Evolutionary conservation across 64 coral and sea anemone genomes (phyloP), one percentile per base, ranked within the genome.

Genomic region (Acropora yongei): DNA sequence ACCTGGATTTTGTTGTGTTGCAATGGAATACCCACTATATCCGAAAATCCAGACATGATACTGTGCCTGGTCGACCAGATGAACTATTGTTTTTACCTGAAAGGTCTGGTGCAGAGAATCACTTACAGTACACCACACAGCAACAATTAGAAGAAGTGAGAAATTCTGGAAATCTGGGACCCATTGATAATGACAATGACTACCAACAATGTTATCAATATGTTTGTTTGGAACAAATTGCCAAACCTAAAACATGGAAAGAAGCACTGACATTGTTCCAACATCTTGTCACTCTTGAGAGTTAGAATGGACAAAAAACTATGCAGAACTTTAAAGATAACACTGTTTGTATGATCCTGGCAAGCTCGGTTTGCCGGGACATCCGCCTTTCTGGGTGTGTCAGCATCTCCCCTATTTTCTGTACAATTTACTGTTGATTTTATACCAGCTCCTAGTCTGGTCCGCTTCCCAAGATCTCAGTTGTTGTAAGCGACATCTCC

Each of bases 1-100:
- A n/a, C n/a, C n/a, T n/a, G n/a, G n/a, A n/a, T n/a, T n/a, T n/a
- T n/a, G n/a, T n/a, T n/a, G n/a, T n/a, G n/a, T n/a, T n/a, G n/a
- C n/a, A n/a, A n/a, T n/a, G n/a, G n/a, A n/a, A n/a, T n/a, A n/a
- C n/a, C n/a, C n/a, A n/a, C n/a, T n/a, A n/a, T n/a, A n/a, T n/a
- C n/a, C n/a, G n/a, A n/a, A n/a, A n/a, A n/a, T n/a, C n/a, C n/a
- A n/a, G n/a, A n/a, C 91, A 93, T 69, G 91, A 87, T 53, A 93
- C 86, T 81, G 49, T 93, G 18, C 41, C 85, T 55, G 92, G 92
- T 44, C 69, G 44, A 75, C 92, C 92, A 46, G 92, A 89, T 45
- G 79, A 89, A 67, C 42, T 89, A 67, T 94, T 83, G 41, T 91
- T 83, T 30, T 84, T 89, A 48, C 86, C 92, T 18, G 86, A 94